These are phyloP conservation scores for Equus quagga DNA, from an alignment of 2,113 vertebrate genomes.

Conservation along the genomic window DNA sequence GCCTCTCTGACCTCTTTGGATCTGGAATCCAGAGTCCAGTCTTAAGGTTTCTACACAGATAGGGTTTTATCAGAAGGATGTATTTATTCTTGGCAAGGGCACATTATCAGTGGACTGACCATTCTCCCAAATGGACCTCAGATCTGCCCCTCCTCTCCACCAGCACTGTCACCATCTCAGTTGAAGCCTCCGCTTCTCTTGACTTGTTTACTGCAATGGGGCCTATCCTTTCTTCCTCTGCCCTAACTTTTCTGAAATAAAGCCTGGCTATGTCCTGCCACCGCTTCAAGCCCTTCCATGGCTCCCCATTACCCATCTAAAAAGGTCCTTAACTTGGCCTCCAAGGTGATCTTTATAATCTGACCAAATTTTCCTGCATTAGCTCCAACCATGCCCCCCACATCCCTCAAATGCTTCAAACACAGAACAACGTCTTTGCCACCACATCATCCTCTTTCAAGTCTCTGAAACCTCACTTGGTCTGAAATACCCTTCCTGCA, in stretches of 20 bases:
- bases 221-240: not conserved
- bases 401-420: not conserved
- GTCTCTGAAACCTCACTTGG: not conserved
- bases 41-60: not conserved
- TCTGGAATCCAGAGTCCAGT: not conserved
- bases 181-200: not conserved
- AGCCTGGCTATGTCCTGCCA: not conserved
- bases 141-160: accelerated
- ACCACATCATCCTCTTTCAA: not conserved
- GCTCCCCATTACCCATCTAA: not conserved
- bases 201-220: not conserved
- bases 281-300: not conserved
- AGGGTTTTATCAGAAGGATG: not conserved
- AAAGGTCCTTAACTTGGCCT: not conserved
- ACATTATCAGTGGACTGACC: not conserved
- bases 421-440: not conserved
- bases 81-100: not conserved
- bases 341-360: not conserved
- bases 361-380: not conserved
- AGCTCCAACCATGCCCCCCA: accelerated
- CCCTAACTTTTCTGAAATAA: not conserved
- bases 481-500: not conserved
- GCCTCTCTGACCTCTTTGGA: not conserved
- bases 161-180: not conserved
- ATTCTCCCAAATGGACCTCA: not conserved